Conservation (phyloP, 2,797 vertebrate species). For the Lepilemur septentrionalis region DNA sequence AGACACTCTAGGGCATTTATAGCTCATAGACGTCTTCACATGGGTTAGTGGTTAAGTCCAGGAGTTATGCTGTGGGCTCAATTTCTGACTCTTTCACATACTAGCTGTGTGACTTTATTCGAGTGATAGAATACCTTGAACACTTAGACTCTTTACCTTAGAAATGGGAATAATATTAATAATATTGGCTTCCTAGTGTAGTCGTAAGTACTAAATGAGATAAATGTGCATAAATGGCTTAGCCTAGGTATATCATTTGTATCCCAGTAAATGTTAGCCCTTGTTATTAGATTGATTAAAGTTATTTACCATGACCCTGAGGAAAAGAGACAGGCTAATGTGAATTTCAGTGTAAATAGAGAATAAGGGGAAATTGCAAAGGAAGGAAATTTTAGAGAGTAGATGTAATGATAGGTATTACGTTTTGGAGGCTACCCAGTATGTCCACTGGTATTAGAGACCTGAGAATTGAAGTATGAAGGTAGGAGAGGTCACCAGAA, state of each 20-base stretch:
- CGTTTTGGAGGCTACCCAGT: not conserved
- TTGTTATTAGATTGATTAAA: not conserved
- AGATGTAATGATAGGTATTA: not conserved
- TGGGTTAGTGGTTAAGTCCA: not conserved
- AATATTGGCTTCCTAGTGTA: not conserved
- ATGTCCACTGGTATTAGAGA: not conserved
- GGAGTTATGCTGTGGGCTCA: not conserved
- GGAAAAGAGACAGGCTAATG: not conserved
- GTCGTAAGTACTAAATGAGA: not conserved
- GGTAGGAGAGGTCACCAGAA: not conserved
- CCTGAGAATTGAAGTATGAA: not conserved
- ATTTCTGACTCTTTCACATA: not conserved
- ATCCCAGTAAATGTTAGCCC: not conserved
- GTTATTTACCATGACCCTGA: not conserved
- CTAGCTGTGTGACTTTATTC: not conserved
- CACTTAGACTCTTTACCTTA: not conserved
- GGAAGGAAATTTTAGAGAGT: not conserved
- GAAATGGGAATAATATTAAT: slow-evolving; percentile 2
- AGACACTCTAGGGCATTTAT: not conserved
- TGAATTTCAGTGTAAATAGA: not conserved
- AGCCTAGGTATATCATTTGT: not conserved
- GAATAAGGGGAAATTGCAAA: not conserved
- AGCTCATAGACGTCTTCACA: not conserved
- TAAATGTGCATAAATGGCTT: not conserved
- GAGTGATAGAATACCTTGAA: not conserved